Conservation (phyloP, 2,888 invertebrate species). For the Netelia fuscicornis region DNA sequence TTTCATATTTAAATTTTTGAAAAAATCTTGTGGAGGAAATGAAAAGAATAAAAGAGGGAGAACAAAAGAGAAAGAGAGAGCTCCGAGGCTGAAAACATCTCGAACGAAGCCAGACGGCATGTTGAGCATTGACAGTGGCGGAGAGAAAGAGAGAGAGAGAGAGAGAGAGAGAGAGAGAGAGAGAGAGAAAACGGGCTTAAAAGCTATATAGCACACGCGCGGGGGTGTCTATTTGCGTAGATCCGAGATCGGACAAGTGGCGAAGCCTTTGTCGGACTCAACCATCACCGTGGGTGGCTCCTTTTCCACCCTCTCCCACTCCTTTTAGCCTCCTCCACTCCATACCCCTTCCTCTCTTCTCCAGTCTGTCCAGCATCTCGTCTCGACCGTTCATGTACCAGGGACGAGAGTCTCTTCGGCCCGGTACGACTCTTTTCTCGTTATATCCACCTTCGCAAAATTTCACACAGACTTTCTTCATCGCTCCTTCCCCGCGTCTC, state of each 20-base stretch:
- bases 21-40: not conserved
- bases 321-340: conserved; percentile 15
- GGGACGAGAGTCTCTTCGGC: conserved; percentile 28
- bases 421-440: conserved; percentile 52
- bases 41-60: conserved; percentile 7
- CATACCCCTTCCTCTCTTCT: conserved; percentile 51
- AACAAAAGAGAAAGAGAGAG: conserved; percentile 12
- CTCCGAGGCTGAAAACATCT: conserved; percentile 56
- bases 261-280: conserved; percentile 78
- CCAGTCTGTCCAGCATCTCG: conserved; percentile 54
- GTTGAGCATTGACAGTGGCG: conserved; percentile 62
- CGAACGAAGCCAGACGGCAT: conserved; percentile 49
- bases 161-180: conserved; percentile 3
- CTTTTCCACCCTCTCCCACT: conserved; percentile 66
- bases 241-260: conserved; percentile 83
- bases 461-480: not conserved
- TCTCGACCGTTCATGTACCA: conserved; percentile 50
- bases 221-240: conserved; percentile 82
- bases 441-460: conserved; percentile 62
- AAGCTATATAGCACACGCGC: conserved; percentile 62
- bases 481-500: not conserved
- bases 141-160: not conserved
- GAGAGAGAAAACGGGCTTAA: conserved; percentile 50
- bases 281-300: conserved; percentile 78
- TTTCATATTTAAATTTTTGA: too few relatives aligned